Evolutionary conservation across 2,888 invertebrate genomes (phyloP).

Genomic region (Drosophila niveifrons): DNA sequence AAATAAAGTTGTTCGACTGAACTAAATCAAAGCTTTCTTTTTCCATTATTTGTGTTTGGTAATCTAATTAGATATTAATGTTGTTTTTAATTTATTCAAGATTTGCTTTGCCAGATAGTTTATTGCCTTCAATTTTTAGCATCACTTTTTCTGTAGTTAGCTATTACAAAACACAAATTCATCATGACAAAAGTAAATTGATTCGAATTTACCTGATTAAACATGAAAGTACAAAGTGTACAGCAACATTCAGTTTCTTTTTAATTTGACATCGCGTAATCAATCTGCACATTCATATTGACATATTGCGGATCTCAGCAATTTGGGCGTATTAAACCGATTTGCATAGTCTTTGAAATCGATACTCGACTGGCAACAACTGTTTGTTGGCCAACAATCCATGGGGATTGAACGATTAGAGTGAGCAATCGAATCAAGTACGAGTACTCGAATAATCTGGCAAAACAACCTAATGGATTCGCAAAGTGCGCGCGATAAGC

Average conservation of each 20-base stretch:
- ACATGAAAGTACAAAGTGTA: neutral
- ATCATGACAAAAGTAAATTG: neutral
- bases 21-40: no score
- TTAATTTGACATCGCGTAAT: neutral
- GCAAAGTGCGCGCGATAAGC: slow-evolving; percentile 60
- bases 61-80: no score
- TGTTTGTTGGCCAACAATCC: slow-evolving; percentile 49
- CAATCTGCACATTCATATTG: neutral
- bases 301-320: slow-evolving; percentile 30
- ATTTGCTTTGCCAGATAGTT: no score
- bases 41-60: no score
- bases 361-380: slow-evolving; percentile 48
- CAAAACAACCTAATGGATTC: slow-evolving; percentile 63
- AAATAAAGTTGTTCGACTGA: no score
- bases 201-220: neutral
- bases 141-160: no score
- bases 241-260: neutral
- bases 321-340: slow-evolving; percentile 43
- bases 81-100: no score
- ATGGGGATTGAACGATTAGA: slow-evolving; percentile 69
- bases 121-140: no score
- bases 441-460: slow-evolving; percentile 26
- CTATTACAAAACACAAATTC: neutral
- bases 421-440: slow-evolving; percentile 57
- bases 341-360: slow-evolving; percentile 63